Conservation (phyloP, 2,797 vertebrate species). For the Enteromius afrohamiltoni region DNA sequence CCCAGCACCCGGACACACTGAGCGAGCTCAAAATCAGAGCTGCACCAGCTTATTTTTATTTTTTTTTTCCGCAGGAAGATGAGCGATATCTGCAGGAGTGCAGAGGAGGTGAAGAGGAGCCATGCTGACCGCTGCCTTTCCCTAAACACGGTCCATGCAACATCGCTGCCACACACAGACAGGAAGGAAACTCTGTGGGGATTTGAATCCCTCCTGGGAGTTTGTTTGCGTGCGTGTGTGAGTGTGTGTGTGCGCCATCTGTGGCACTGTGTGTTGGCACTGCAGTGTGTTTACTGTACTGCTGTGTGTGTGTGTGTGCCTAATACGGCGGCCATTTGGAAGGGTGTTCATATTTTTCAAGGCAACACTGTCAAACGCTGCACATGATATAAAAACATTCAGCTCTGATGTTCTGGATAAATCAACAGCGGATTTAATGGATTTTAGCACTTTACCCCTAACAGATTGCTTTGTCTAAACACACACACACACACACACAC, state of each 20-base stretch:
- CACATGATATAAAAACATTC: conserved; percentile 16
- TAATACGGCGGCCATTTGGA: conserved; percentile 20
- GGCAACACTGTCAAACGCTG: background rate
- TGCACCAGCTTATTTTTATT: conserved; percentile 17
- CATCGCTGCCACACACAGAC: conserved; percentile 44
- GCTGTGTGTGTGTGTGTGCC: background rate
- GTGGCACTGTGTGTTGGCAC: conserved; percentile 42
- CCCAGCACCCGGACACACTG: conserved; percentile 46
- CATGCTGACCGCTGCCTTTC: conserved; percentile 48
- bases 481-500: background rate
- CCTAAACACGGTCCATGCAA: conserved; percentile 44
- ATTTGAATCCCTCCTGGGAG: conserved; percentile 44
- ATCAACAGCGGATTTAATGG: conserved; percentile 8
- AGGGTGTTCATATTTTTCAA: background rate
- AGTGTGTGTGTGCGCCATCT: conserved; percentile 49
- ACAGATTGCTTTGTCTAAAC: conserved; percentile 7
- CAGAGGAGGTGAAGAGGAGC: conserved; percentile 55
- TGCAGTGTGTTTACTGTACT: conserved; percentile 28
- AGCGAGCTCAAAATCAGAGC: conserved; percentile 34
- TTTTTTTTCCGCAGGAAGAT: conserved; percentile 13
- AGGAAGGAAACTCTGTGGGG: conserved; percentile 54
- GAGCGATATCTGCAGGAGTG: conserved; percentile 29
- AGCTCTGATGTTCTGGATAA: background rate
- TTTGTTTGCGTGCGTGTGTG: background rate
- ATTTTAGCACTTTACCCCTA: conserved; percentile 7